These are phyloP conservation scores for Aegypius monachus DNA, from an alignment of 2,113 vertebrate genomes.

Conservation along the genomic window DNA sequence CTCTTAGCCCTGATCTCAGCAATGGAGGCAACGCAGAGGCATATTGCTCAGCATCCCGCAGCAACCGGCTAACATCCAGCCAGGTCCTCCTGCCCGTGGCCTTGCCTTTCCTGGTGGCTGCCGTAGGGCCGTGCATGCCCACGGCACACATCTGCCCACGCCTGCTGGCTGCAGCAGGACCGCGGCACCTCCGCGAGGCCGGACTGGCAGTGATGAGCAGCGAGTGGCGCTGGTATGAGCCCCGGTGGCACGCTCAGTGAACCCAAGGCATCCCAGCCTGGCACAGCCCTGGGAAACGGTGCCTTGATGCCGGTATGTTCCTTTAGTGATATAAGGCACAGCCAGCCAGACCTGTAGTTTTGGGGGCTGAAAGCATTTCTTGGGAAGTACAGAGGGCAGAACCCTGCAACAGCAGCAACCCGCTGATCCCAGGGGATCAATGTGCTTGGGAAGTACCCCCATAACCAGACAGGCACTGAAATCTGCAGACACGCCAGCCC, in stretches of 20 bases:
- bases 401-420: background rate
- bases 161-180: background rate
- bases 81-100: fast-evolving
- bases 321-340: background rate
- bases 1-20: background rate
- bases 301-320: background rate
- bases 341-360: fast-evolving
- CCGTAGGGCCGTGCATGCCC: fast-evolving
- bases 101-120: fast-evolving
- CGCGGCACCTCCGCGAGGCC: fast-evolving
- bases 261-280: background rate
- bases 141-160: fast-evolving
- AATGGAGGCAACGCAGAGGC: background rate
- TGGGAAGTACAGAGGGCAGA: background rate
- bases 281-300: fast-evolving
- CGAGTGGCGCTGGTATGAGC: no score
- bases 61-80: background rate
- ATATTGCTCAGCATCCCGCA: background rate
- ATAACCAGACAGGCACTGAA: fast-evolving
- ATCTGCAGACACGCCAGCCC: fast-evolving
- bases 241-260: fast-evolving
- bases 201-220: background rate
- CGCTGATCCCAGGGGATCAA: background rate
- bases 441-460: fast-evolving
- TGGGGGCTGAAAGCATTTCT: background rate